Base-by-base conservation (phyloP, 2,797 vertebrate species). In the Distichodus sexfasciatus region DNA sequence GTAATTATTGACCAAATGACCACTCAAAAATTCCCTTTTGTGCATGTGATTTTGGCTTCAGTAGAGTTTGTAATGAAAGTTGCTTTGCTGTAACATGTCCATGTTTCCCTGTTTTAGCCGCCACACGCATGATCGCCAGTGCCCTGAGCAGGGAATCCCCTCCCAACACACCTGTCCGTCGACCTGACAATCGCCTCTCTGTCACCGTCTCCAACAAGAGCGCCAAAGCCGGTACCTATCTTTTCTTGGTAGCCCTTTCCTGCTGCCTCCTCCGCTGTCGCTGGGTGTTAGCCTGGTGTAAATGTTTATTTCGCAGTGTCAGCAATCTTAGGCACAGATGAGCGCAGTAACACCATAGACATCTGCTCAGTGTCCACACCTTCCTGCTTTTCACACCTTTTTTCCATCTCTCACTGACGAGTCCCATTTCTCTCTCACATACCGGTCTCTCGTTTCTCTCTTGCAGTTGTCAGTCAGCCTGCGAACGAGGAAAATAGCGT, bases 41-140 rank as follows among this genome's bases (percentile, higher is more conserved):
- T n/a, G n/a, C n/a, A n/a, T n/a, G n/a, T n/a, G n/a, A n/a, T n/a
- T n/a, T n/a, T n/a, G n/a, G n/a, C n/a, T n/a, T n/a, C n/a, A n/a
- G n/a, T n/a, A n/a, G n/a, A n/a, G n/a, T n/a, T n/a, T n/a, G n/a
- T n/a, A n/a, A n/a, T n/a, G n/a, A n/a, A n/a, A n/a, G n/a, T n/a
- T n/a, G n/a, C n/a, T n/a, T n/a, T n/a, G n/a, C n/a, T n/a, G n/a
- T n/a, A n/a, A n/a, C n/a, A n/a, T n/a, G n/a, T n/a, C n/a, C n/a
- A n/a, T n/a, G n/a, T 40, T 28, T 54, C 35, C 21, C 28, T 1
- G 2, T 61, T 66, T 36, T 75, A 96, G 96, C 95, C 0, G 95
- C 96, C 76, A 94, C 94, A 36, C 90, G 95, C 51, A 97, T 98
- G 96, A 97, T 98, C 7, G 87, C 94, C 75, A 97, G 94, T 41